Conservation (phyloP, 2,888 invertebrate genomes). For the Leucoptera coffeella region DNA sequence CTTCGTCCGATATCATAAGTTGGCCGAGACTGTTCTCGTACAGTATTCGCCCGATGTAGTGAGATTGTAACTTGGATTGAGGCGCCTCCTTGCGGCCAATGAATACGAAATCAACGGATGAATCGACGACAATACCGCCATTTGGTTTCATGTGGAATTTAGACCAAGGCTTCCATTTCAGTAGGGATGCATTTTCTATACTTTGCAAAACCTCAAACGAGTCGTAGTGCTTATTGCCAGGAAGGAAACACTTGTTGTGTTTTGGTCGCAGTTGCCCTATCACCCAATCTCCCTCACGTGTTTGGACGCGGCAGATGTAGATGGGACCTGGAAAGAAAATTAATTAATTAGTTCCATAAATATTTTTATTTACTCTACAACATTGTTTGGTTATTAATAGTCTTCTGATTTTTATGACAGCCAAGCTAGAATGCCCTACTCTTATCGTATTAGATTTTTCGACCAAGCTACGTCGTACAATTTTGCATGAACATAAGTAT, state of each 20-base stretch:
- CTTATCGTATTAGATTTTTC: no score
- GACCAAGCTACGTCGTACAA: no score
- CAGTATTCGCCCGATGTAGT: conserved; percentile 63
- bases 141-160: conserved; percentile 60
- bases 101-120: conserved; percentile 26
- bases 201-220: conserved; percentile 71
- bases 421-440: no score
- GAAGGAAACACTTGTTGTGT: conserved; percentile 58
- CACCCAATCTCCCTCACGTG: conserved; percentile 66
- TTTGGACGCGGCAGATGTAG: conserved; percentile 66
- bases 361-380: no score
- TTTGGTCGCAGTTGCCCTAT: conserved; percentile 62
- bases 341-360: no score
- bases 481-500: no score
- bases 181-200: conserved; percentile 67
- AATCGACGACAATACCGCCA: conserved; percentile 61
- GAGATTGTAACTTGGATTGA: conserved; percentile 27
- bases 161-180: conserved; percentile 72
- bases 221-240: conserved; percentile 46
- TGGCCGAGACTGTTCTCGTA: conserved; percentile 57
- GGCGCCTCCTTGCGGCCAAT: conserved; percentile 27
- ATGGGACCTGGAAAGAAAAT: conserved; percentile 45
- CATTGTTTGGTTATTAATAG: no score
- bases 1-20: conserved; percentile 60
- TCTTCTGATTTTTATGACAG: no score